Evolutionary conservation across 2,797 vertebrate genomes (phyloP).

Genomic region (Furcifer pardalis): DNA sequence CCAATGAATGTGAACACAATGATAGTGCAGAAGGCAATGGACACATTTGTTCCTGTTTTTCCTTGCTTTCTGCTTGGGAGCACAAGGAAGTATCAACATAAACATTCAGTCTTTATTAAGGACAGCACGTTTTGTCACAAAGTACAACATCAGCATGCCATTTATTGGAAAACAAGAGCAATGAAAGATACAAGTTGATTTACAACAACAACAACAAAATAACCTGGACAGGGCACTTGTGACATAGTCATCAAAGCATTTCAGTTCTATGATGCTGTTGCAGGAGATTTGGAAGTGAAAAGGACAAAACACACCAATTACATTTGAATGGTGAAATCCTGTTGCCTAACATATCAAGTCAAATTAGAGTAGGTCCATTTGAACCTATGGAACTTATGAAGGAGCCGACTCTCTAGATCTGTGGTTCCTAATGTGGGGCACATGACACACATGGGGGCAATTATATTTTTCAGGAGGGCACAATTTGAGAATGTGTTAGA

Average conservation of each 20-base stretch:
- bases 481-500: too few species aligned
- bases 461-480: too few species aligned
- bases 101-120: constrained; percentile 24
- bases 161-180: not conserved
- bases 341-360: too few species aligned
- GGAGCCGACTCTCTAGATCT: too few species aligned
- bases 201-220: not conserved
- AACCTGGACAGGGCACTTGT: not conserved
- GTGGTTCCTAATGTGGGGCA: too few species aligned
- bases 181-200: not conserved
- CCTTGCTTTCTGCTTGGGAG: not conserved
- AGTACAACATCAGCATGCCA: not conserved
- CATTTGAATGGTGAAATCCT: not conserved
- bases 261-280: not conserved
- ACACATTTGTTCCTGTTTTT: constrained; percentile 43
- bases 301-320: not conserved
- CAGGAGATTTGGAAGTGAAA: not conserved
- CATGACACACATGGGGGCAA: too few species aligned
- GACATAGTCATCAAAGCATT: not conserved
- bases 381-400: too few species aligned
- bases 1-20: constrained; percentile 45
- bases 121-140: not conserved
- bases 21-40: constrained; percentile 46
- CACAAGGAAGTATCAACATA: constrained; percentile 14
- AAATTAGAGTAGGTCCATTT: too few species aligned